Conservation (phyloP, 2,797 vertebrate genomes). For the Rhynchonycteris naso region DNA sequence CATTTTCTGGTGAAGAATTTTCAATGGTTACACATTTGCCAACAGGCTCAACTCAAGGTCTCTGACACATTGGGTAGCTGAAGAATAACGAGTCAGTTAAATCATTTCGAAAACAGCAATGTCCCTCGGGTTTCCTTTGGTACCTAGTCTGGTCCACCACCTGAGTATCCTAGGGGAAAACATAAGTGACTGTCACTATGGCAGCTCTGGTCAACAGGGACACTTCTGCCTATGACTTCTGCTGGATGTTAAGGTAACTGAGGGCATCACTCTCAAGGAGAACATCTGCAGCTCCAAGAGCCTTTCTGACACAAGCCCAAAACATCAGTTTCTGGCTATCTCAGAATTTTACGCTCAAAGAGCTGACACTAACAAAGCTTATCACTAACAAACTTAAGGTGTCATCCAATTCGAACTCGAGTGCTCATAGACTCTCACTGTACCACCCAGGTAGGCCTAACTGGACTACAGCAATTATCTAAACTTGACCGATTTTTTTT, state of each 20-base stretch:
- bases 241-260: conserved; percentile 11
- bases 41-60: conserved; percentile 49
- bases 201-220: conserved; percentile 46
- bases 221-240: background rate
- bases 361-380: background rate
- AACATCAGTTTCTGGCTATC: background rate
- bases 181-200: conserved; percentile 58
- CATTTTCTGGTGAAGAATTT: conserved; percentile 51
- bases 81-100: conserved; percentile 62
- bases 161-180: conserved; percentile 57
- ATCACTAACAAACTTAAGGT: background rate
- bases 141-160: background rate
- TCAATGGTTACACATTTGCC: conserved; percentile 38
- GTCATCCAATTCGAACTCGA: background rate
- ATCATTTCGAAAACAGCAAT: conserved; percentile 62
- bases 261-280: conserved; percentile 21
- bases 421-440: background rate
- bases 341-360: background rate
- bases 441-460: background rate
- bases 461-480: background rate
- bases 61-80: conserved; percentile 2
- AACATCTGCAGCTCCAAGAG: background rate
- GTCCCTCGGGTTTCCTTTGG: conserved; percentile 29
- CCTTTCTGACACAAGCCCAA: background rate
- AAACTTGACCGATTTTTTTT: background rate